phyloP scores from a whole-genome alignment of 1,140 invertebrate genomes.

The Harpegnathos saltator region DNA sequence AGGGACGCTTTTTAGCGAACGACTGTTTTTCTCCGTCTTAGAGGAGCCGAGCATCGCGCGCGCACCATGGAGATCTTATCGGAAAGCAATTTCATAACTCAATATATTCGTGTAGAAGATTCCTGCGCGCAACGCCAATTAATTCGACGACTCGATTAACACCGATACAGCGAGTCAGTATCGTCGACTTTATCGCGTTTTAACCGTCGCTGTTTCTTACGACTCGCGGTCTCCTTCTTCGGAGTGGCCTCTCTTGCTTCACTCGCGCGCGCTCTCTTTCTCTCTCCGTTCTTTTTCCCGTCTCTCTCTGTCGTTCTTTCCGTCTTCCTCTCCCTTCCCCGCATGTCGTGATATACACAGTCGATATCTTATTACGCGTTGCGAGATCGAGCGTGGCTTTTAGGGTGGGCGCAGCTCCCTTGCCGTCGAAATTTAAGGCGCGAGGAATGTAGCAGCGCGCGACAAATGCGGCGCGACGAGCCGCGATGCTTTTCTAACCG shows the following conservation, averaged over 20 bases:
- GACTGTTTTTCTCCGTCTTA: conserved; percentile 19
- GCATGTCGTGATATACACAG: conserved; percentile 4
- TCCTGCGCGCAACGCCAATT: conserved; percentile 55
- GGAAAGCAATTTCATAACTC: conserved; percentile 60
- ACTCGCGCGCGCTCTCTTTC: not conserved
- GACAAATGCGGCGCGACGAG: not conserved
- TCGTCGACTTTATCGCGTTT: conserved; percentile 48
- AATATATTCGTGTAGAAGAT: conserved; percentile 58
- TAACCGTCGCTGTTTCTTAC: conserved; percentile 46
- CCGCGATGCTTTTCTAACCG: not conserved
- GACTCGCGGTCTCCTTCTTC: conserved; percentile 11
- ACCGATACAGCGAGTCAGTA: conserved; percentile 43
- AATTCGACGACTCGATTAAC: conserved; percentile 63
- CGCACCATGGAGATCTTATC: conserved; percentile 49
- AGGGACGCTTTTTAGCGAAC: conserved; percentile 42
- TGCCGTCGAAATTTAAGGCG: not conserved
- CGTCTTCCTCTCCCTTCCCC: not conserved
- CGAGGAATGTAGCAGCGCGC: not conserved
- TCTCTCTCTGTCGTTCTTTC: not conserved
- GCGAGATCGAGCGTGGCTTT: conserved; percentile 1
- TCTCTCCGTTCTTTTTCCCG: not conserved
- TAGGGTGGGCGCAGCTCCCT: not conserved
- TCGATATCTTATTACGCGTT: conserved; percentile 37
- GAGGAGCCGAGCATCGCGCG: too few species aligned
- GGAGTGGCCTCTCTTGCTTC: not conserved